These are phyloP conservation scores for Penelope pileata DNA, from an alignment of 2,113 vertebrate species.

Conservation along the genomic window DNA sequence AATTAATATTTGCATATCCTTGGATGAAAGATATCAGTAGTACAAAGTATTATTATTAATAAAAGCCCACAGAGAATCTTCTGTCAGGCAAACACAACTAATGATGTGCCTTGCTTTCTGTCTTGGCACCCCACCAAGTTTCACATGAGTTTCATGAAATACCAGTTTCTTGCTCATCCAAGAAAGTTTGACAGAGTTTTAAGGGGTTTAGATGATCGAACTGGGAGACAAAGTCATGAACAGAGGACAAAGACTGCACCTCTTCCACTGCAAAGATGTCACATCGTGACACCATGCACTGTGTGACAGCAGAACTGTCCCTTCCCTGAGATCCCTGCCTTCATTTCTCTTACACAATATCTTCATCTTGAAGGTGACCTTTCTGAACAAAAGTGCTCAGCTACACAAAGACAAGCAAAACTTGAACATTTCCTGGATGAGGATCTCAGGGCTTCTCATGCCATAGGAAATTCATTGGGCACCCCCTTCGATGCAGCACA, in stretches of 20 bases:
- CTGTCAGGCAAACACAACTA: not conserved
- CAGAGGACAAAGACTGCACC: not conserved
- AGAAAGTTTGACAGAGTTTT: not conserved
- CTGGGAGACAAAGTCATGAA: not conserved
- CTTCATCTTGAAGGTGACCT: not conserved
- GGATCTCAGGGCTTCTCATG: accelerated
- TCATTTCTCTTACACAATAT: accelerated
- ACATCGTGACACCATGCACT: accelerated
- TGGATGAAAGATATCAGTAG: not conserved
- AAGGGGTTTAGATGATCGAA: not conserved
- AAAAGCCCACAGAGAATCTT: not conserved
- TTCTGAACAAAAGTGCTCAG: not conserved
- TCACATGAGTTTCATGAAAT: accelerated
- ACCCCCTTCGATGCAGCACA: not conserved
- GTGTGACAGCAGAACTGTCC: not conserved
- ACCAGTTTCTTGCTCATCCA: not conserved
- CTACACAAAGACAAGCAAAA: not conserved
- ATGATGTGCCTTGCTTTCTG: not conserved
- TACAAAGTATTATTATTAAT: not conserved
- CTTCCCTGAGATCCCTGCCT: not conserved
- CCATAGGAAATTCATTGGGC: not conserved
- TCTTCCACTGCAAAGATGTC: accelerated
- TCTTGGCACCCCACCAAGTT: not conserved
- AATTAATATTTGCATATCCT: not conserved
- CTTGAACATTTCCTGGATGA: not conserved